Evolutionary conservation across 2,888 invertebrate species (phyloP), one percentile per base, ranked within the genome.

Genomic region (Orthosia cruda): DNA sequence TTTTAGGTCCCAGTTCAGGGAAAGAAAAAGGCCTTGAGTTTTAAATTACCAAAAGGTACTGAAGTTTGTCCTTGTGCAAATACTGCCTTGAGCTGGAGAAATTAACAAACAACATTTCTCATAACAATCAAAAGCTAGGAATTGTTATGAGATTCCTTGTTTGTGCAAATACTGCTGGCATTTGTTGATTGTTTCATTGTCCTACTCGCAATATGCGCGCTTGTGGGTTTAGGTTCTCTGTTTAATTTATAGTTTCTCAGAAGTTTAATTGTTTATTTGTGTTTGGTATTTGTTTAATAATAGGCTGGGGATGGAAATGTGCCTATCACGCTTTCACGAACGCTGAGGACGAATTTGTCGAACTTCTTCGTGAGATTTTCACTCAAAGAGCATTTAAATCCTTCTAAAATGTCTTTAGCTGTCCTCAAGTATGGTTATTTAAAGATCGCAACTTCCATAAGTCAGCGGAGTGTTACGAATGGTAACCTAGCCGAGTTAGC

Each of bases 31-130:
- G 20, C 23, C 9, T 52, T 15, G 32, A 62, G 58, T 74, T 79
- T 45, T n/a, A 62, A 71, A 69, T 68, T 57, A 71, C 49, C 32
- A 63, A 72, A 47, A 5, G 26, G 11, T 57, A 49, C 11, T 47
- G 45, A 74, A 50, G 4, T 64, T 63, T 59, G 26, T 52, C n/a
- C 12, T 63, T 45, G 57, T 32, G 32, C 32, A 32, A 7, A 7
- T 32, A 7, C 2, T 32, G 4, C 26, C 26, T 26, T 26, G 16
- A 59, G 26, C 54, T 65, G 23, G 23, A 67, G 18, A 55, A 57
- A 83, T 73, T 73, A 70, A 59, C 65, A 72, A 83, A 67, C 55
- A 83, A 66, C 26, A 65, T 54, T 64, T 68, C 71, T 71, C n/a
- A 64, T 61, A 67, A 75, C 66, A 61, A 52, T 61, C 83, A 52